Conservation (phyloP, 2,888 invertebrate genomes). For the Deilephila porcellus region DNA sequence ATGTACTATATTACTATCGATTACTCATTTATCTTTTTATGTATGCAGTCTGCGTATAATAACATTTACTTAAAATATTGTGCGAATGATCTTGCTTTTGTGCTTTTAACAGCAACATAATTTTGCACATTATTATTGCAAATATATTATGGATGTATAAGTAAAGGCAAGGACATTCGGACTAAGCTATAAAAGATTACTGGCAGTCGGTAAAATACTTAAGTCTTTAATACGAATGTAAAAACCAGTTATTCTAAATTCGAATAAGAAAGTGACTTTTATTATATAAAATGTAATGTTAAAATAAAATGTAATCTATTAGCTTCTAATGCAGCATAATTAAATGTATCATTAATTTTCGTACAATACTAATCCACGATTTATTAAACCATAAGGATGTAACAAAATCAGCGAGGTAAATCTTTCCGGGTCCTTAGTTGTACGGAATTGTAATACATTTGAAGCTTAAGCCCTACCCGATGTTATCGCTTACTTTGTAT, state of each 20-base stretch:
- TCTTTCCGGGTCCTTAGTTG: slow-evolving; percentile 25
- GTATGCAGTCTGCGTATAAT: slow-evolving; percentile 16
- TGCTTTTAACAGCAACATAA: slow-evolving; percentile 8
- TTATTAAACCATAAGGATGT: slow-evolving; percentile 11
- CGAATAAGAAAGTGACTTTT: too few relatives aligned
- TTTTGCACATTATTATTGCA: neutral
- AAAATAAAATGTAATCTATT: too few relatives aligned
- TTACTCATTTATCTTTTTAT: neutral
- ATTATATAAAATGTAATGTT: too few relatives aligned
- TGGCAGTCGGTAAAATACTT: too few relatives aligned
- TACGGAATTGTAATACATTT: slow-evolving; percentile 33
- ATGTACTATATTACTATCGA: too few relatives aligned
- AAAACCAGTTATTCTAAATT: too few relatives aligned
- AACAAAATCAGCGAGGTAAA: slow-evolving; percentile 3
- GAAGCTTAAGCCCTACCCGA: slow-evolving; percentile 63
- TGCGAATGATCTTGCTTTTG: slow-evolving; percentile 1
- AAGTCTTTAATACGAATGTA: too few relatives aligned
- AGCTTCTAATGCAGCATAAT: neutral
- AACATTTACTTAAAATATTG: slow-evolving; percentile 26
- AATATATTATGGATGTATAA: neutral
- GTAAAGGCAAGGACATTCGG: neutral
- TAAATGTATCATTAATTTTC: neutral
- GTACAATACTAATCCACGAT: neutral
- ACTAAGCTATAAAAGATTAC: too few relatives aligned
- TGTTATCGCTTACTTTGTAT: slow-evolving; percentile 74